phyloP scores from a whole-genome alignment of 2,888 invertebrate genomes.

The Mesodorylaimus sp. region DNA sequence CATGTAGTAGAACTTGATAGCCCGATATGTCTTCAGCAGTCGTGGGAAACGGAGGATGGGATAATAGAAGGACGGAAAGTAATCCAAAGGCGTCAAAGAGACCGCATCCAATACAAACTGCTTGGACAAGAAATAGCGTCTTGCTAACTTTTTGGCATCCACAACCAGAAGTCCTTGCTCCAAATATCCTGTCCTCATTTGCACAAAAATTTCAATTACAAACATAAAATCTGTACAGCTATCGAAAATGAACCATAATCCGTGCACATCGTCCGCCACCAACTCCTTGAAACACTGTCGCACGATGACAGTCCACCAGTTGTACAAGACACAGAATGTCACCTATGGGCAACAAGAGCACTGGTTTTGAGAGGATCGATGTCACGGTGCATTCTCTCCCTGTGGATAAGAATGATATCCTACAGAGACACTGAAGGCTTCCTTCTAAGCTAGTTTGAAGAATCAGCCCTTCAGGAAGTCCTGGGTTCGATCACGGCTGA shows the following conservation, averaged over 20 bases:
- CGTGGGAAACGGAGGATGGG: constrained; percentile 54
- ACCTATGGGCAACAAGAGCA: too few species aligned
- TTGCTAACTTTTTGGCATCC: constrained; percentile 68
- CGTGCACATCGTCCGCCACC: constrained; percentile 38
- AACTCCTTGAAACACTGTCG: constrained; percentile 82
- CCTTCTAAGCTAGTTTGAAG: too few species aligned
- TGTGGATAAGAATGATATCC: too few species aligned
- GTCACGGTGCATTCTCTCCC: too few species aligned
- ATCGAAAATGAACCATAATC: constrained; percentile 63
- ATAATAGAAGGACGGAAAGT: constrained; percentile 63
- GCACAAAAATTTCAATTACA: constrained; percentile 67
- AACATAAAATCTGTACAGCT: constrained; percentile 67
- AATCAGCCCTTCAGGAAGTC: too few species aligned
- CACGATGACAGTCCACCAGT: constrained; percentile 83
- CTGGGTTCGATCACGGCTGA: too few species aligned
- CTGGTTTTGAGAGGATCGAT: too few species aligned
- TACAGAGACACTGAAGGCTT: too few species aligned
- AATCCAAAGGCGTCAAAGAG: constrained; percentile 63
- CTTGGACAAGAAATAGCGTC: constrained; percentile 64
- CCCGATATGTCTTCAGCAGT: constrained; percentile 8
- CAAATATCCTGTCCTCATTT: constrained; percentile 77
- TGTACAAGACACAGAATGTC: constrained; percentile 86
- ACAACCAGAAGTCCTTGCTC: constrained; percentile 88
- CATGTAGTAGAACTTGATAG: constrained; percentile 65
- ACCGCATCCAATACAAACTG: constrained; percentile 64